These are phyloP conservation scores for Corapipo altera DNA, from an alignment of 2,113 vertebrate species.

Conservation along the genomic window DNA sequence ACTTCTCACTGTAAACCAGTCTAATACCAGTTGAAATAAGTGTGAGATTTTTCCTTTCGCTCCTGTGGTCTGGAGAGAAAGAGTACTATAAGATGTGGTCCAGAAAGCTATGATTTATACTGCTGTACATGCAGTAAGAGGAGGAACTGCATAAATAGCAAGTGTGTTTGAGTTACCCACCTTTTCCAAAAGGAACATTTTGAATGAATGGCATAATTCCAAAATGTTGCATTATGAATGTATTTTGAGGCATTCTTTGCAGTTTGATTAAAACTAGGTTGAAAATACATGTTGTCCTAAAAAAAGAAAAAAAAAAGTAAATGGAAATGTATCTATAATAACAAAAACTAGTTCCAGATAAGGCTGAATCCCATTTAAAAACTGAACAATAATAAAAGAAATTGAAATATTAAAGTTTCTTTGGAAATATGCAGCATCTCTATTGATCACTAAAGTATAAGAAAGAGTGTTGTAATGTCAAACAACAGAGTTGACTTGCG, in stretches of 20 bases:
- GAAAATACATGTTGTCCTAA: not conserved
- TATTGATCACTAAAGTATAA: not conserved
- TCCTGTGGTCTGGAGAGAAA: not conserved
- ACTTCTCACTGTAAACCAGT: accelerated
- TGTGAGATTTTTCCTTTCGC: not conserved
- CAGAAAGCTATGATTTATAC: not conserved
- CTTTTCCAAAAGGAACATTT: not conserved
- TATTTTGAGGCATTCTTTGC: not conserved
- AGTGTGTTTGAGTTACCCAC: not conserved
- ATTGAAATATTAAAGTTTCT: not conserved
- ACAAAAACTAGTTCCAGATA: not conserved
- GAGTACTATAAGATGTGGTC: not conserved
- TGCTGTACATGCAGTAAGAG: not conserved
- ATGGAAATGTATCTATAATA: not conserved
- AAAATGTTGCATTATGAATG: not conserved
- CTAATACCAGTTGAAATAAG: not conserved
- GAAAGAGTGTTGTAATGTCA: not conserved
- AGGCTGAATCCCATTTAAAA: not conserved
- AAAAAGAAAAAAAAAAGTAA: not conserved
- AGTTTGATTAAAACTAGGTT: not conserved
- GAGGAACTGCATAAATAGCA: not conserved
- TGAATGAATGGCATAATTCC: not conserved
- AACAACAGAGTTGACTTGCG: not conserved
- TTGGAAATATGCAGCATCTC: not conserved
- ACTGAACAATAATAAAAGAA: not conserved